These are phyloP conservation scores for Lepisosteus oculatus DNA, from an alignment of 2,113 vertebrate species.

Conservation along the genomic window DNA sequence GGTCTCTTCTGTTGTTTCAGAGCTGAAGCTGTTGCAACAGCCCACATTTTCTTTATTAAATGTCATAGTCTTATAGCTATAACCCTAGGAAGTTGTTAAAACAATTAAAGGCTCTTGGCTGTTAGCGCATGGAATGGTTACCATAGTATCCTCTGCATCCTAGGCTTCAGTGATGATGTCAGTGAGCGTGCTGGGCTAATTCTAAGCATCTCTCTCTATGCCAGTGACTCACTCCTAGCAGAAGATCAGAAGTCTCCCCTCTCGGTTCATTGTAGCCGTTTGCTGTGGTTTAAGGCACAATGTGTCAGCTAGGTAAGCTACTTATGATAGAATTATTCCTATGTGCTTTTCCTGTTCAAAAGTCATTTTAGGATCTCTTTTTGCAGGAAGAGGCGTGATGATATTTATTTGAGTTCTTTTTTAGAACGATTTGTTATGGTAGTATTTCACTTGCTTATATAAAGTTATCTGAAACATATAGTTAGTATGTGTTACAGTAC, in stretches of 20 bases:
- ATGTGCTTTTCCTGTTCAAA: not conserved
- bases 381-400: not conserved
- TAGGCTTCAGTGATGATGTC: constrained; percentile 75
- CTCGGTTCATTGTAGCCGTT: constrained; percentile 8
- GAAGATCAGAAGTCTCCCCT: constrained; percentile 40
- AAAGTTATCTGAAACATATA: not conserved
- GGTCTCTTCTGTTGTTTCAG: constrained; percentile 36
- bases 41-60: constrained; percentile 59
- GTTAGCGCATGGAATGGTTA: constrained; percentile 66
- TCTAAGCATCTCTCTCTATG: constrained; percentile 54
- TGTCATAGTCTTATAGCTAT: constrained; percentile 57
- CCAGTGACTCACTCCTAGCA: constrained; percentile 61
- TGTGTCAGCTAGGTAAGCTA: constrained; percentile 29
- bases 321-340: not conserved
- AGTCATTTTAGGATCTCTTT: constrained; percentile 1
- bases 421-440: not conserved
- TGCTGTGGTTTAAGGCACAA: constrained; percentile 20
- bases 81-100: constrained; percentile 73
- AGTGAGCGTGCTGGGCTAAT: constrained; percentile 66
- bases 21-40: constrained; percentile 40
- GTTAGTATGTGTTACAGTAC: not conserved
- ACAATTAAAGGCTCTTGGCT: constrained; percentile 73
- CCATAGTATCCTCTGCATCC: constrained; percentile 77
- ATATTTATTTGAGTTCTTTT: not conserved
- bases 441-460: constrained; percentile 8